Evolutionary conservation across 2,888 invertebrate genomes (phyloP), one percentile per base, ranked within the genome.

Genomic region (Oegoconia quadripuncta): DNA sequence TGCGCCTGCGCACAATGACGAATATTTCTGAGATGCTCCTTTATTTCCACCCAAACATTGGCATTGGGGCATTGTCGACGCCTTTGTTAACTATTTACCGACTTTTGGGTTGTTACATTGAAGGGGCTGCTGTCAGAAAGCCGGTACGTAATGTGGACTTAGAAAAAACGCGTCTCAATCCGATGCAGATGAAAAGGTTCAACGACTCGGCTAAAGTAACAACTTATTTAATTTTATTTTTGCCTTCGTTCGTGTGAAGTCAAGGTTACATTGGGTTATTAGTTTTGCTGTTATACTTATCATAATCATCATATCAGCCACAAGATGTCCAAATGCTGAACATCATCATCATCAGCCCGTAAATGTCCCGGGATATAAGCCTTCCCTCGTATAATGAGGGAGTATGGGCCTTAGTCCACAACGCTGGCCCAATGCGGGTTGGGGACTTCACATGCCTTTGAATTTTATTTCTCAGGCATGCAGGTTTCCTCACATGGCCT

Each of bases 21-120:
- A 50, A 46, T 64, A 54, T 65, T 77, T 74, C 80, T 82, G 70
- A 78, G 76, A 81, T 70, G 59, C 71, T 68, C 66, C 64, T 75
- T 86, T 84, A 81, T 84, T 74, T 77, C 73, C 68, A 70, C 63
- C 81, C 80, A 86, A 86, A 87, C 86, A 86, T 86, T 75, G 86
- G 82, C 76, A 81, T 82, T 77, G 73, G 74, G 46, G 64, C 48
- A 80, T 87, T 86, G 86, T 87, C 52, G 52, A 46, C 43, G 54
- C 78, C 69, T 76, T 87, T 87, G 86, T 87, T 64, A 58, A 43
- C 69, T 80, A 78, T 86, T 86, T 86, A 84, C 84, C 83, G 79
- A 86, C 83, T 84, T 80, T 84, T 76, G 80, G 84, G 80, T 70
- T 75, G 73, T 68, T 70, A 68, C 68, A 65, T 58, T 74, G 66